Conservation (phyloP, 2,888 invertebrate species). For the Erannis defoliaria region DNA sequence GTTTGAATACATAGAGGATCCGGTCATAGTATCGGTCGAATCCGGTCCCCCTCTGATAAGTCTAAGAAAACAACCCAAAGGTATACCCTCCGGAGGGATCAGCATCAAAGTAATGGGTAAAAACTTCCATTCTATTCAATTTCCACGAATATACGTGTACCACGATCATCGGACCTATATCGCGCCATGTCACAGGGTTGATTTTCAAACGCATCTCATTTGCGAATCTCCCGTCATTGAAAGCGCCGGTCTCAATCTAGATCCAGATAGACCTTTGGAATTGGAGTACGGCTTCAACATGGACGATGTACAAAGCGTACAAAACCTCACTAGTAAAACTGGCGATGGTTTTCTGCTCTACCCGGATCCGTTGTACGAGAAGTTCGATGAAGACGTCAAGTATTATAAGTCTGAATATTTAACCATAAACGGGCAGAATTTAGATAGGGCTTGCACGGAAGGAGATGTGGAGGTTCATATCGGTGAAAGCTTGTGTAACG, state of each 20-base stretch:
- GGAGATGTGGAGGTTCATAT: constrained; percentile 95
- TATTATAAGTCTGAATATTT: constrained; percentile 98
- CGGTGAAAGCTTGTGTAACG: constrained; percentile 96
- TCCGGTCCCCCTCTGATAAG: constrained; percentile 88
- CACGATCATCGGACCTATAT: constrained; percentile 93
- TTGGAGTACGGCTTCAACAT: constrained; percentile 98
- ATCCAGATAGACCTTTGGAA: constrained; percentile 93
- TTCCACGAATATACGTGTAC: constrained; percentile 97
- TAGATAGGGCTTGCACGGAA: constrained; percentile 96
- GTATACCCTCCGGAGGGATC: constrained; percentile 97
- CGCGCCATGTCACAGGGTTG: constrained; percentile 88
- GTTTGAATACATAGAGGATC: constrained; percentile 96
- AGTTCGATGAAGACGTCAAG: constrained; percentile 95
- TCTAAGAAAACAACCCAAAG: constrained; percentile 93
- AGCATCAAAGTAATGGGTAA: constrained; percentile 95
- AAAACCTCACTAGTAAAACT: constrained; percentile 89
- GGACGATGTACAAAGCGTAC: constrained; percentile 96
- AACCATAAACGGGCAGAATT: constrained; percentile 96
- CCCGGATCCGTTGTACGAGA: constrained; percentile 96
- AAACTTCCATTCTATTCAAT: constrained; percentile 95
- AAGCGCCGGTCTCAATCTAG: constrained; percentile 88
- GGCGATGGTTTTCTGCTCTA: constrained; percentile 93
- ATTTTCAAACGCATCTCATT: constrained; percentile 92
- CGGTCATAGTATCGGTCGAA: constrained; percentile 93
- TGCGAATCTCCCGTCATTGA: constrained; percentile 95